These are phyloP conservation scores for Diachrysia chrysitis DNA, from an alignment of 2,888 invertebrate genomes.

Conservation along the genomic window DNA sequence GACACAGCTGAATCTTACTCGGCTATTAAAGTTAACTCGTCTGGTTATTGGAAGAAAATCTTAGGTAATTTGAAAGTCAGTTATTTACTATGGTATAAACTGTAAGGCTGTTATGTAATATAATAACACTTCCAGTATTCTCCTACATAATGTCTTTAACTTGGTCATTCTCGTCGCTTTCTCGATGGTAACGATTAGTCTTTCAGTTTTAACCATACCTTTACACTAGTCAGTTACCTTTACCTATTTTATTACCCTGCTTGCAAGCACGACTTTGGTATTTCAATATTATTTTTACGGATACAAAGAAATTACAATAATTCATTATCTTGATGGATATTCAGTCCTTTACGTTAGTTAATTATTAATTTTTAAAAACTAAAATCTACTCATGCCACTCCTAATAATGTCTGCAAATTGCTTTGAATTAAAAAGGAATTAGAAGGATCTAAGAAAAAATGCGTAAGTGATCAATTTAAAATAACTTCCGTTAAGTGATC, in stretches of 20 bases:
- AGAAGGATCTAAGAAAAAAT: not conserved
- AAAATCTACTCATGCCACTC: not conserved
- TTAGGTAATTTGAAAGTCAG: constrained; percentile 1
- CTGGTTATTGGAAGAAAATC: constrained; percentile 1
- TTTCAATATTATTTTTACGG: not conserved
- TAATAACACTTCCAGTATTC: too few species aligned
- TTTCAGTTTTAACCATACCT: constrained; percentile 24
- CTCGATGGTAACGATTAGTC: constrained; percentile 13
- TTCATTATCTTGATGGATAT: constrained; percentile 17
- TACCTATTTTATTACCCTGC: constrained; percentile 63
- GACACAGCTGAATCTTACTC: constrained; percentile 4
- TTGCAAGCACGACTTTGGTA: constrained; percentile 55
- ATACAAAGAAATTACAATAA: constrained; percentile 47
- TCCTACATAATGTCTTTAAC: constrained; percentile 6
- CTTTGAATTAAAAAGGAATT: too few species aligned
- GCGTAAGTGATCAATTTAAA: too few species aligned
- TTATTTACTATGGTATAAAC: not conserved
- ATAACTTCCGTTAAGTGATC: not conserved
- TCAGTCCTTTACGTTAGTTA: constrained; percentile 9
- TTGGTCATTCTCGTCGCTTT: constrained; percentile 30
- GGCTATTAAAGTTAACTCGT: not conserved
- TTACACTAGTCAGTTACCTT: constrained; percentile 27
- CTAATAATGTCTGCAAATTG: not conserved
- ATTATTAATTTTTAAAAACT: too few species aligned
- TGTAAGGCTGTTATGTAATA: not conserved